Conservation (phyloP, 2,797 vertebrate species). For the Cossypha dichroa region DNA sequence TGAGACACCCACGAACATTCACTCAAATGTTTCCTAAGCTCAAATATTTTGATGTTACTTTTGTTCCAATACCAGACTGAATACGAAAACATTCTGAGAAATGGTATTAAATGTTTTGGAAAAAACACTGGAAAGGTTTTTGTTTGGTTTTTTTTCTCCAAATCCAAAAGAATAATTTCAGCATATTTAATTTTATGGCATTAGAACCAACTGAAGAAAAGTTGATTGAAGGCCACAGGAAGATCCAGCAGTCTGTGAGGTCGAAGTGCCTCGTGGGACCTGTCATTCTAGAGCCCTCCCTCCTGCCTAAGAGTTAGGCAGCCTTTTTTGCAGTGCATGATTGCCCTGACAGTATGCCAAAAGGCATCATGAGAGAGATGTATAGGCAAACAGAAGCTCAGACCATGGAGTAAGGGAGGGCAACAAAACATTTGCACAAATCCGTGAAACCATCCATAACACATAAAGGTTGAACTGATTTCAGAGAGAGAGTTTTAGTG, state of each 20-base stretch:
- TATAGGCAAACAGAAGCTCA: not conserved
- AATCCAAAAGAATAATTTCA: not conserved
- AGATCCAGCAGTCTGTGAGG: not conserved
- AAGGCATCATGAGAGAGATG: not conserved
- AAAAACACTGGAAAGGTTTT: rapidly evolving
- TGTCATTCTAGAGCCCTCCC: not conserved
- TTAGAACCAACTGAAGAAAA: not conserved
- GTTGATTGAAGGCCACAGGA: not conserved
- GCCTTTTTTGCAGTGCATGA: not conserved
- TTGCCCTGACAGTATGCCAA: not conserved
- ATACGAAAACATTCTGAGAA: not conserved
- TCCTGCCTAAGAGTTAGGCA: not conserved
- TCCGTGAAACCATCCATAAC: not conserved
- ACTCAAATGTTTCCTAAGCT: not conserved
- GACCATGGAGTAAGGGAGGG: not conserved
- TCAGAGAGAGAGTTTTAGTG: not conserved
- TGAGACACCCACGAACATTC: not conserved
- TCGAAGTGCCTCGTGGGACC: not conserved
- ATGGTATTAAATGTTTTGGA: not conserved
- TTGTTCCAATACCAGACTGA: not conserved
- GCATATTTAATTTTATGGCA: not conserved
- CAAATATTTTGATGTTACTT: not conserved
- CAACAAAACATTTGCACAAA: not conserved
- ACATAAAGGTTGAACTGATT: not conserved
- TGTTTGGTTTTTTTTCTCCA: not conserved